These are phyloP conservation scores for Drosophila orosa DNA, from an alignment of 1,140 invertebrate species.

Conservation along the genomic window DNA sequence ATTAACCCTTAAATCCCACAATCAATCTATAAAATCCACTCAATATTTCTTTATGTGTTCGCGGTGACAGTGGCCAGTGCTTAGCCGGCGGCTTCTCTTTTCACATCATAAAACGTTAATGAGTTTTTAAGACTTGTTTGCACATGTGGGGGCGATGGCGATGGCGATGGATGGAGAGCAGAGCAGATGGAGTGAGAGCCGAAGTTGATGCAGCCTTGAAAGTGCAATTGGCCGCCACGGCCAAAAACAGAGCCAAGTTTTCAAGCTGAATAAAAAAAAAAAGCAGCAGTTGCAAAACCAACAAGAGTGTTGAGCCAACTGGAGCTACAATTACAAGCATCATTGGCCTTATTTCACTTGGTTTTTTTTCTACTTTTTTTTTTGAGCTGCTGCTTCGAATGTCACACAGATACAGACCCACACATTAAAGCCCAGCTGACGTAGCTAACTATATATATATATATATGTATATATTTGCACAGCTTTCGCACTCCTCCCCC, in stretches of 20 bases:
- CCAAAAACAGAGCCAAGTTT: slow-evolving; percentile 20
- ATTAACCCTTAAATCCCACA: background rate
- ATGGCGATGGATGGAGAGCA: too few species aligned
- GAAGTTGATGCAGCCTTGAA: slow-evolving; percentile 65
- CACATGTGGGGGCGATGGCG: slow-evolving; percentile 35
- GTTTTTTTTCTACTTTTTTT: slow-evolving; percentile 39
- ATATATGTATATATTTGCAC: slow-evolving; percentile 65
- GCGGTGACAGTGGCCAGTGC: slow-evolving; percentile 31
- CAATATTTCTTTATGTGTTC: background rate
- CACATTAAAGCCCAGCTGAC: slow-evolving; percentile 45
- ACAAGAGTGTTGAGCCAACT: slow-evolving; percentile 48
- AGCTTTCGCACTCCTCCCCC: slow-evolving; percentile 58
- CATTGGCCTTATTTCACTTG: slow-evolving; percentile 76
- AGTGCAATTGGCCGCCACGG: slow-evolving; percentile 47
- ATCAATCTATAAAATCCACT: background rate
- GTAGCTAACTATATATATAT: slow-evolving; percentile 59
- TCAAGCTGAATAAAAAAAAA: background rate
- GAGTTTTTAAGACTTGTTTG: slow-evolving; percentile 64
- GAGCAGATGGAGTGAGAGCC: slow-evolving; percentile 11
- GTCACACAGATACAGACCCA: slow-evolving; percentile 36
- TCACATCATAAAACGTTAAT: slow-evolving; percentile 68
- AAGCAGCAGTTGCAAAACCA: slow-evolving; percentile 47
- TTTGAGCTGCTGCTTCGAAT: slow-evolving; percentile 43
- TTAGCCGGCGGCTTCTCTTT: slow-evolving; percentile 26
- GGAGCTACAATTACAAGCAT: slow-evolving; percentile 78